Evolutionary conservation across 2,113 vertebrate species (phyloP).

Genomic region (Phyllopteryx taeniolatus): DNA sequence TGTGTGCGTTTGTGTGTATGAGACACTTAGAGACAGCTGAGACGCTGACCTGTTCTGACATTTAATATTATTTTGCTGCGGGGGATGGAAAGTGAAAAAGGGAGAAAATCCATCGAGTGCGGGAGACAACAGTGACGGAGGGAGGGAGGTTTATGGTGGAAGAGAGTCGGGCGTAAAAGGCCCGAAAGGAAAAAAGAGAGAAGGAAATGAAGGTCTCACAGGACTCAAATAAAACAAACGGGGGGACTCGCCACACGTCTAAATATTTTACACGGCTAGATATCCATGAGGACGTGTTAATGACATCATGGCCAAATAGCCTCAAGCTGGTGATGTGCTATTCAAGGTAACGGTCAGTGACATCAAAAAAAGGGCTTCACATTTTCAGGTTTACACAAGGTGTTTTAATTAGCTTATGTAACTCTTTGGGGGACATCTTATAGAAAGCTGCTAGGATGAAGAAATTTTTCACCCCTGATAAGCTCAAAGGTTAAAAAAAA

Average conservation of each 20-base stretch:
- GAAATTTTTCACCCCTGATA: neutral
- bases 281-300: conserved; percentile 3
- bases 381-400: neutral
- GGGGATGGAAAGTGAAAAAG: conserved; percentile 53
- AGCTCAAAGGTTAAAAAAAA: neutral
- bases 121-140: conserved; percentile 42
- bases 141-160: conserved; percentile 56
- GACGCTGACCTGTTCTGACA: conserved; percentile 62
- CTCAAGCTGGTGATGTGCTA: neutral
- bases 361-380: neutral
- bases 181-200: conserved; percentile 12
- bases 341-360: neutral
- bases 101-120: conserved; percentile 62
- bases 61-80: conserved; percentile 57
- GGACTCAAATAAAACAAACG: conserved; percentile 6
- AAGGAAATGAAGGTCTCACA: conserved; percentile 1
- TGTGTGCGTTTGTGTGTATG: conserved; percentile 1
- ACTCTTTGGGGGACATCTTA: neutral
- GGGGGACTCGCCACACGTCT: neutral
- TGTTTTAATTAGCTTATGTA: conserved; percentile 2
- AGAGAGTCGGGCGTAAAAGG: conserved; percentile 19
- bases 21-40: conserved; percentile 36
- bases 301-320: conserved; percentile 2
- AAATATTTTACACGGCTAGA: neutral
- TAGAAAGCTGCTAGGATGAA: neutral